Evolutionary conservation across 2,113 vertebrate species (phyloP).

Genomic region (Colinus virginianus): DNA sequence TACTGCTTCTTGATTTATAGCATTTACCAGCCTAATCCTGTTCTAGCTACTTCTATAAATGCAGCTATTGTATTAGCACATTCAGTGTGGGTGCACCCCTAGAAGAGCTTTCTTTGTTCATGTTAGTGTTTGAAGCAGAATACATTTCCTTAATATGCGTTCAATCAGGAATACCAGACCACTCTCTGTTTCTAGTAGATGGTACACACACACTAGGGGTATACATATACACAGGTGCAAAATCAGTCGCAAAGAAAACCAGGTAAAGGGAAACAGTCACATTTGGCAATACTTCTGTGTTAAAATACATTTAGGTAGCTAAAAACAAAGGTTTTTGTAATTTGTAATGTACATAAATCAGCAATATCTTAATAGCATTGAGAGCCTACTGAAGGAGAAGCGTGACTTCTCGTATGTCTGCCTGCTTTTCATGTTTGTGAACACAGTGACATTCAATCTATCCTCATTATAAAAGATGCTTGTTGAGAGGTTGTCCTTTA

Average conservation of each 20-base stretch:
- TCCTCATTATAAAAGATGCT: background rate
- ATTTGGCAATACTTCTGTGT: background rate
- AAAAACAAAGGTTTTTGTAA: background rate
- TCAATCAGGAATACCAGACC: background rate
- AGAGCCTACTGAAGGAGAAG: background rate
- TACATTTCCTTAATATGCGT: background rate
- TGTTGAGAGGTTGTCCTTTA: background rate
- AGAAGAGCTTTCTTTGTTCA: background rate
- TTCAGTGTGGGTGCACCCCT: background rate
- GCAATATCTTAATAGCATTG: background rate
- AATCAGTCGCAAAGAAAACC: background rate
- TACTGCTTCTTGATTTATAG: slow-evolving; percentile 70
- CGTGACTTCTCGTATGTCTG: background rate
- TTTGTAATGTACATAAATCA: background rate
- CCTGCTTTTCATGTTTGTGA: background rate
- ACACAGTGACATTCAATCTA: background rate
- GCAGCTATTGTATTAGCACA: slow-evolving; percentile 41
- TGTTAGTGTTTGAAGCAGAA: background rate
- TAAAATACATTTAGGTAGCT: background rate
- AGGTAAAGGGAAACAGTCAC: background rate
- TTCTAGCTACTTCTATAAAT: slow-evolving; percentile 26
- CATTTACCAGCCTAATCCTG: slow-evolving; percentile 46
- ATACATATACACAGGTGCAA: background rate
- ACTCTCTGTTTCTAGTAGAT: background rate
- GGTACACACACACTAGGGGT: accelerated